Evolutionary conservation across 2,797 vertebrate genomes (phyloP).

Genomic region (Octomys mimax): DNA sequence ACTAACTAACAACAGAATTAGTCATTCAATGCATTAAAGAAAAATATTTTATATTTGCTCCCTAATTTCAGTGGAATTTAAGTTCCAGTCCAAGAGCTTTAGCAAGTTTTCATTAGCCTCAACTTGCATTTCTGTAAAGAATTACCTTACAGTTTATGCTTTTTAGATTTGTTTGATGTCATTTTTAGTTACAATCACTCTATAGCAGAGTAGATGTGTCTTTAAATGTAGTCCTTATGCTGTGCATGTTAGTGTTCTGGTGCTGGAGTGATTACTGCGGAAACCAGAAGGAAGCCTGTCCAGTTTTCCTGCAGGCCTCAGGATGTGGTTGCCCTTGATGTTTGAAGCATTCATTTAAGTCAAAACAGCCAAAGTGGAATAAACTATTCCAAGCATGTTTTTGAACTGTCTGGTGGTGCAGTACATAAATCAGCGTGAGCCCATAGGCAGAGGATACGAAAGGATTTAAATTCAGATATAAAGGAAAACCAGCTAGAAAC

Average conservation of each 20-base stretch:
- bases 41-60: not conserved
- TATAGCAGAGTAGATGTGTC: not conserved
- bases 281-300: not conserved
- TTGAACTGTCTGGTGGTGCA: constrained; percentile 73
- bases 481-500: constrained; percentile 54
- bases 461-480: constrained; percentile 54
- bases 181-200: constrained; percentile 50
- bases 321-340: constrained; percentile 66
- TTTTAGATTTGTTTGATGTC: constrained; percentile 54
- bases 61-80: not conserved
- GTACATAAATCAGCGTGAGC: constrained; percentile 51
- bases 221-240: not conserved
- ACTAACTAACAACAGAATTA: not conserved
- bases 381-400: constrained; percentile 59
- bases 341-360: constrained; percentile 75
- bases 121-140: not conserved
- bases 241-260: not conserved
- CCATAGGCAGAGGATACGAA: constrained; percentile 46
- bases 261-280: not conserved
- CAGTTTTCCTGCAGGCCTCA: constrained; percentile 16
- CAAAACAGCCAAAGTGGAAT: constrained; percentile 70
- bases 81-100: not conserved
- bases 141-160: not conserved
- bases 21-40: not conserved
- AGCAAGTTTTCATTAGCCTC: constrained; percentile 7